Evolutionary conservation across 2,113 vertebrate species (phyloP).

Genomic region (Myiopsitta monachus): DNA sequence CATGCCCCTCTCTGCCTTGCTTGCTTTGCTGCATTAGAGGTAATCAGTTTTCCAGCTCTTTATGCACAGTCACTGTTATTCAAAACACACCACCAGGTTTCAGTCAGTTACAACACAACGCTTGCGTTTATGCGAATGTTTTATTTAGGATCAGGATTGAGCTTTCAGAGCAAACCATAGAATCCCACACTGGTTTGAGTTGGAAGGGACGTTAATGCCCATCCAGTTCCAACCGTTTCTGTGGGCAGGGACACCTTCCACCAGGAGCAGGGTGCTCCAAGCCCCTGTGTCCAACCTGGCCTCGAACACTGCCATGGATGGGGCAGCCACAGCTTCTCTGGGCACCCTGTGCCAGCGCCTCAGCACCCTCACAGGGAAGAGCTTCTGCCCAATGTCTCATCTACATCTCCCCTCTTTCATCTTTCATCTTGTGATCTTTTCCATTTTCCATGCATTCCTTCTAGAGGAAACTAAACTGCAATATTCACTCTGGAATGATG

Average conservation of each 20-base stretch:
- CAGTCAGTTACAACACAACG: background rate
- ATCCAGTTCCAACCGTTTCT: background rate
- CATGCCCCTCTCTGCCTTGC: background rate
- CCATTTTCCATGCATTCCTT: accelerated
- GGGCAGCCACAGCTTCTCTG: background rate
- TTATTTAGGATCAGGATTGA: background rate
- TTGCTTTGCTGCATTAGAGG: background rate
- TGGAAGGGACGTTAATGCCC: background rate
- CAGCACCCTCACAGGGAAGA: background rate
- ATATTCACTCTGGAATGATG: background rate
- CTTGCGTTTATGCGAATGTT: background rate
- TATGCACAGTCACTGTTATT: background rate
- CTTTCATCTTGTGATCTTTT: background rate
- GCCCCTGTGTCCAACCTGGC: no score
- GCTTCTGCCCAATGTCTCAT: background rate
- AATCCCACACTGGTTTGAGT: background rate
- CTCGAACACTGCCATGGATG: background rate
- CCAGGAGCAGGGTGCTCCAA: background rate
- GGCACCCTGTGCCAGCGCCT: background rate
- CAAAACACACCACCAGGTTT: background rate
- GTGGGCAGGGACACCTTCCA: background rate
- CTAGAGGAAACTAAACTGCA: background rate
- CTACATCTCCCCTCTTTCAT: background rate
- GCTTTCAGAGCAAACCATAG: background rate
- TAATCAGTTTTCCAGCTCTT: background rate